These are phyloP conservation scores for Aelia acuminata DNA, from an alignment of 2,888 invertebrate genomes.

Conservation along the genomic window DNA sequence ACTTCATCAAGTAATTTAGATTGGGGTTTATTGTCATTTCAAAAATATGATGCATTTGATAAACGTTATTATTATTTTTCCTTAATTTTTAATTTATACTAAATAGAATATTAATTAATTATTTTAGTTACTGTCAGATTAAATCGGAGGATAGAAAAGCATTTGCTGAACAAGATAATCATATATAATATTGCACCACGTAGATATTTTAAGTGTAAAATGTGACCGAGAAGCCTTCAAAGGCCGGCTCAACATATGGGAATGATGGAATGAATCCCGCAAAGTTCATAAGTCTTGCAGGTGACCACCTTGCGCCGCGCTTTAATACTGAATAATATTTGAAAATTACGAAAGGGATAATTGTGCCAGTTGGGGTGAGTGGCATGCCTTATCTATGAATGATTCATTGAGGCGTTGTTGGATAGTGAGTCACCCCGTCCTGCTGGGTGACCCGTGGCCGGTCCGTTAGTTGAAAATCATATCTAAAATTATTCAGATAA, in stretches of 20 bases:
- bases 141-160: too few relatives aligned
- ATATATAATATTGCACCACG: background rate
- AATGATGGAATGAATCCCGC: background rate
- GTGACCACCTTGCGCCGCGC: background rate
- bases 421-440: background rate
- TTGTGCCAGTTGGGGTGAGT: background rate
- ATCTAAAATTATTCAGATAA: background rate
- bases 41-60: too few relatives aligned
- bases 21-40: too few relatives aligned
- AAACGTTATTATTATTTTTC: too few relatives aligned
- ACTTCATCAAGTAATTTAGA: too few relatives aligned
- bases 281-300: background rate
- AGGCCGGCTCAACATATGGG: background rate
- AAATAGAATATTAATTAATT: too few relatives aligned
- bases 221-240: conserved; percentile 24
- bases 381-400: conserved; percentile 25
- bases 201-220: background rate
- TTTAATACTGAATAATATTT: background rate
- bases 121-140: too few relatives aligned
- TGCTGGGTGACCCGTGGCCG: background rate
- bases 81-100: too few relatives aligned
- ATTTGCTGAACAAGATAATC: background rate
- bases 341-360: background rate
- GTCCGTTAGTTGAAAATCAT: background rate
- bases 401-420: conserved; percentile 33